These are phyloP conservation scores for Orthonychiurus folsomi DNA, from an alignment of 2,888 invertebrate species.

Conservation along the genomic window DNA sequence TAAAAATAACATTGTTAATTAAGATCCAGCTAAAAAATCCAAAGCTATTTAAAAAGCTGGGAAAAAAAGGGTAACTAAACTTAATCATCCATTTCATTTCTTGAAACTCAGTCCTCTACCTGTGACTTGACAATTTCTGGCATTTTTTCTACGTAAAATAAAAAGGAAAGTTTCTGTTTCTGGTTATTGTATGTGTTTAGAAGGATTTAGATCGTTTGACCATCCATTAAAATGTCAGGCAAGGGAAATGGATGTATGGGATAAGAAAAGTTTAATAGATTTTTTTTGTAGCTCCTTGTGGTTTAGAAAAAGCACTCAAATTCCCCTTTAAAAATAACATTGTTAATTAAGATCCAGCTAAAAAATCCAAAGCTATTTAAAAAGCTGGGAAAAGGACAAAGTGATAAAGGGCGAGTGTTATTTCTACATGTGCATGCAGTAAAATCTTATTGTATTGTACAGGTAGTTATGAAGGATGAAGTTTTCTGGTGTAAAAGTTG, in stretches of 20 bases:
- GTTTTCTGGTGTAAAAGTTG: too few relatives aligned
- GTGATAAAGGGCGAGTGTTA: background rate
- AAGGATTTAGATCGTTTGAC: too few relatives aligned
- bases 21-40: background rate
- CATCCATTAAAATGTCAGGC: background rate
- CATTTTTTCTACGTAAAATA: too few relatives aligned
- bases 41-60: background rate
- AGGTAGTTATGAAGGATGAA: background rate
- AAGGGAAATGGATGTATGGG: background rate
- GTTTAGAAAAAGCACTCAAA: too few relatives aligned
- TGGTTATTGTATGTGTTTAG: too few relatives aligned
- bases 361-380: background rate
- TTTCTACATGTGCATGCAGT: background rate
- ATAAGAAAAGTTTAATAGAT: background rate
- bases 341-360: background rate
- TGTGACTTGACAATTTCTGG: slow-evolving; percentile 1
- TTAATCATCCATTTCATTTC: background rate
- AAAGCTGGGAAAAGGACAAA: background rate
- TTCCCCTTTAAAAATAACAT: too few relatives aligned
- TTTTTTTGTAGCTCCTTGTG: too few relatives aligned
- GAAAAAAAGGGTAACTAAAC: background rate
- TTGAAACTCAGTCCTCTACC: background rate
- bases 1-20: too few relatives aligned
- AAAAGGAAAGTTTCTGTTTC: too few relatives aligned
- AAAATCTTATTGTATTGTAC: background rate